These are phyloP conservation scores for Cardiocondyla obscurior DNA, from an alignment of 1,140 invertebrate genomes.

Conservation along the genomic window DNA sequence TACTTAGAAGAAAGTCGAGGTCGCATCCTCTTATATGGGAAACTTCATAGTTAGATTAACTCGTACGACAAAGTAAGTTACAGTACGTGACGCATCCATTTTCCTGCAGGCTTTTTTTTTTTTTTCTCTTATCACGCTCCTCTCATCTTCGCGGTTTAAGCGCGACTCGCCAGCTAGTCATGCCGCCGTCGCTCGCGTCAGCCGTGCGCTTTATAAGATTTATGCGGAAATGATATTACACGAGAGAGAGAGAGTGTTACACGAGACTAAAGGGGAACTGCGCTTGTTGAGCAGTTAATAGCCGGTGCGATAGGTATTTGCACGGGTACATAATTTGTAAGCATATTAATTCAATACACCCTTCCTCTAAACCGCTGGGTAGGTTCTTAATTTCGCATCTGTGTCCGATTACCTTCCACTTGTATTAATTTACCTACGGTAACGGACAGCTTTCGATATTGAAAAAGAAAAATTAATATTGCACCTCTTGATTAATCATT, in stretches of 20 bases:
- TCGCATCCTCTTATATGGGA: conserved; percentile 24
- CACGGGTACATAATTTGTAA: conserved; percentile 39
- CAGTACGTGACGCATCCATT: conserved; percentile 50
- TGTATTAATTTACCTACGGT: neutral
- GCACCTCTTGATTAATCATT: neutral
- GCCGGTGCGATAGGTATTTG: conserved; percentile 22
- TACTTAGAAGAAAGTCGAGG: conserved; percentile 27
- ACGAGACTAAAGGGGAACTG: conserved; percentile 45
- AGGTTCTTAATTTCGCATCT: neutral
- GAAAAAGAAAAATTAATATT: neutral
- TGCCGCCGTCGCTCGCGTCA: conserved; percentile 40
- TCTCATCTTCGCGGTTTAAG: conserved; percentile 56
- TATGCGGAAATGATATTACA: conserved; percentile 54
- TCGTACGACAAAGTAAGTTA: conserved; percentile 48
- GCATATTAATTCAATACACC: conserved; percentile 21
- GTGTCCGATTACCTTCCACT: neutral
- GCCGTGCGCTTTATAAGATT: conserved; percentile 53
- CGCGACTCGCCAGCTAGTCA: conserved; percentile 53
- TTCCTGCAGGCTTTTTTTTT: conserved; percentile 52
- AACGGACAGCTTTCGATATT: neutral
- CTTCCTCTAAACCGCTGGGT: neutral
- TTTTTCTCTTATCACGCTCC: conserved; percentile 45
- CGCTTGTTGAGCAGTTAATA: conserved; percentile 39
- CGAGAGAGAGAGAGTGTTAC: conserved; percentile 43
- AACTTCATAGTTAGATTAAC: conserved; percentile 54